phyloP scores from a whole-genome alignment of 2,113 vertebrate genomes.

The Saguinus imperator region DNA sequence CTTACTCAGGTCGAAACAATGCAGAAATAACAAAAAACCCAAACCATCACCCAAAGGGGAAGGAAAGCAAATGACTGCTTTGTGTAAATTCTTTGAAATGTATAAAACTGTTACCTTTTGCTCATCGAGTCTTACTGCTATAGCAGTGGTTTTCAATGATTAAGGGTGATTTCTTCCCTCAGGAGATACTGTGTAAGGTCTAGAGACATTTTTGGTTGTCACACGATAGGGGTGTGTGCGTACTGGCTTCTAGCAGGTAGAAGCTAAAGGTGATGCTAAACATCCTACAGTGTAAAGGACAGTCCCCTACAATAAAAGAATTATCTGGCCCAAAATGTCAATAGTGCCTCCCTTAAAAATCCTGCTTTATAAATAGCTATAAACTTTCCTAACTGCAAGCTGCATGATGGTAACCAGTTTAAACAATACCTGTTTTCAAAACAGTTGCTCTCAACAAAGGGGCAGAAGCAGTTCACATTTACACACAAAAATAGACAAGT shows the following conservation, averaged over 20 bases:
- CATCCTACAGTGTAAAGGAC: not conserved
- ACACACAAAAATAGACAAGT: not conserved
- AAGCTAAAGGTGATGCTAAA: not conserved
- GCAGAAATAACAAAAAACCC: constrained; percentile 26
- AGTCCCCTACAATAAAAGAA: not conserved
- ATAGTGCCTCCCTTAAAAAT: not conserved
- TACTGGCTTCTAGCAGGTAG: not conserved
- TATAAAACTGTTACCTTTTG: not conserved
- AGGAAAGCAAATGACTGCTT: not conserved
- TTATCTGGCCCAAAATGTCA: not conserved
- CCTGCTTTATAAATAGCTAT: not conserved
- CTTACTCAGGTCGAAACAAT: constrained; percentile 10
- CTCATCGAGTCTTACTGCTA: not conserved
- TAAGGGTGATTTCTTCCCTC: not conserved
- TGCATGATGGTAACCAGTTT: not conserved
- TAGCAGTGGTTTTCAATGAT: not conserved
- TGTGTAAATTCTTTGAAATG: not conserved
- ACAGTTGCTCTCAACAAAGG: not conserved
- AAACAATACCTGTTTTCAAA: constrained; percentile 34
- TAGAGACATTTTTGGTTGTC: not conserved
- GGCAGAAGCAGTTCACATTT: not conserved
- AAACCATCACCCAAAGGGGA: not conserved
- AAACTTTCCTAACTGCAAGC: not conserved
- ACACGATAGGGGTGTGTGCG: not conserved
- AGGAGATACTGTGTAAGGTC: not conserved